phyloP scores from a whole-genome alignment of 2,113 vertebrate genomes.

The Delphinapterus leucas region DNA sequence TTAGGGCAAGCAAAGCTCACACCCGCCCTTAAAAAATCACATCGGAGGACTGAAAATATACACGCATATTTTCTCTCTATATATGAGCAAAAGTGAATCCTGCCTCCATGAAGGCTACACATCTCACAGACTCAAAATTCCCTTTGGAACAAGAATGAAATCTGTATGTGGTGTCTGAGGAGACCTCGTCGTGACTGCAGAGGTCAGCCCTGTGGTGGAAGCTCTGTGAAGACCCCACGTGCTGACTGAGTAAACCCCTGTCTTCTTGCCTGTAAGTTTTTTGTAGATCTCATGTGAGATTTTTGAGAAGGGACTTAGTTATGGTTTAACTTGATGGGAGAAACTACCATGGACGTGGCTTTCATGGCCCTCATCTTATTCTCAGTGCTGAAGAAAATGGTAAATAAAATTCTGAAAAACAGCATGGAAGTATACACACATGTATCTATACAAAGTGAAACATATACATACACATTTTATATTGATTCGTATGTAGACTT shows the following conservation, averaged over 20 bases:
- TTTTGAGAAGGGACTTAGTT: background rate
- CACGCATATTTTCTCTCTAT: background rate
- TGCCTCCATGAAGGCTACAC: background rate
- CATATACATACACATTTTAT: background rate
- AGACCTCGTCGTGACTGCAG: conserved; percentile 6
- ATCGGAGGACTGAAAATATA: background rate
- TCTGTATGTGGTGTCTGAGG: background rate
- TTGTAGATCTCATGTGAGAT: background rate
- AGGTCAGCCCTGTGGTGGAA: conserved; percentile 46
- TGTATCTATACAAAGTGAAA: background rate
- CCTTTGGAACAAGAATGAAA: background rate
- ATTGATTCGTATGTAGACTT: background rate
- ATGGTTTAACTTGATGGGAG: background rate
- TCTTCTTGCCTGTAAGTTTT: conserved; percentile 44
- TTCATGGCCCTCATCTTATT: background rate
- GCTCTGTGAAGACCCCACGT: conserved; percentile 27
- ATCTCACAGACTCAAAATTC: background rate
- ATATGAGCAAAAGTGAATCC: background rate
- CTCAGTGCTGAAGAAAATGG: background rate
- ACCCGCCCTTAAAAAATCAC: background rate
- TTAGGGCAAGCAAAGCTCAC: background rate
- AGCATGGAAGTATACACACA: background rate
- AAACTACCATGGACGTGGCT: background rate
- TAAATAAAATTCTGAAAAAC: background rate
- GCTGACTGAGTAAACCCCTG: background rate